Evolutionary conservation across 2,797 vertebrate genomes (phyloP).

Genomic region (Sorex maritimensis): DNA sequence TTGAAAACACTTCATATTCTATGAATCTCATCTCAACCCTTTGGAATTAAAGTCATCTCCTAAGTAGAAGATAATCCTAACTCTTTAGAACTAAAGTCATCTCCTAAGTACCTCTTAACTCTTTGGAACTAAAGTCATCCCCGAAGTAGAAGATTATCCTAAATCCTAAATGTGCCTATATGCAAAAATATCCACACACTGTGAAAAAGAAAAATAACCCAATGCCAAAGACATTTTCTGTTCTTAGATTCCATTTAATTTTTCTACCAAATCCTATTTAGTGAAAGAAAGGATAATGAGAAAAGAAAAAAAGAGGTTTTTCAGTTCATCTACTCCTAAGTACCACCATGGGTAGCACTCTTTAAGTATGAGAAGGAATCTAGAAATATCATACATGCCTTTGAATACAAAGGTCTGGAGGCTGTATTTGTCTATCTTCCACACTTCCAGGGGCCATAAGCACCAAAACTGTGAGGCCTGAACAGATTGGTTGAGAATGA

Average conservation of each 20-base stretch:
- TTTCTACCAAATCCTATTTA: conserved; percentile 47
- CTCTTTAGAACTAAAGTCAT: too few species aligned
- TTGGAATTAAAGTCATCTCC: too few species aligned
- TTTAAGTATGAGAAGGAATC: background rate
- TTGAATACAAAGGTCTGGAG: too few species aligned
- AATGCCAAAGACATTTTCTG: too few species aligned
- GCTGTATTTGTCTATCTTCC: too few species aligned
- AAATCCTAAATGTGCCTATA: conserved; percentile 10
- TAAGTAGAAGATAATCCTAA: too few species aligned
- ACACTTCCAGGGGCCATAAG: too few species aligned
- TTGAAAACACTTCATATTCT: background rate
- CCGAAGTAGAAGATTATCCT: conserved; percentile 40
- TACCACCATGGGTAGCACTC: background rate
- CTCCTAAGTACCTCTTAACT: background rate
- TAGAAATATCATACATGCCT: too few species aligned
- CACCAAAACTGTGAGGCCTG: too few species aligned
- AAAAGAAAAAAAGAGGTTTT: background rate
- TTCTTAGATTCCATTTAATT: conserved; percentile 4
- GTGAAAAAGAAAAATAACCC: too few species aligned
- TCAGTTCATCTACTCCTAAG: background rate
- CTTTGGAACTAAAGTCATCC: conserved; percentile 14
- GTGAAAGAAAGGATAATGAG: conserved; percentile 11
- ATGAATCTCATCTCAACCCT: conserved; percentile 12
- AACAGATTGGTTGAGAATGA: too few species aligned
- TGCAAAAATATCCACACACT: too few species aligned